Conservation (phyloP, 2,113 vertebrate species). For the Strix uralensis region DNA sequence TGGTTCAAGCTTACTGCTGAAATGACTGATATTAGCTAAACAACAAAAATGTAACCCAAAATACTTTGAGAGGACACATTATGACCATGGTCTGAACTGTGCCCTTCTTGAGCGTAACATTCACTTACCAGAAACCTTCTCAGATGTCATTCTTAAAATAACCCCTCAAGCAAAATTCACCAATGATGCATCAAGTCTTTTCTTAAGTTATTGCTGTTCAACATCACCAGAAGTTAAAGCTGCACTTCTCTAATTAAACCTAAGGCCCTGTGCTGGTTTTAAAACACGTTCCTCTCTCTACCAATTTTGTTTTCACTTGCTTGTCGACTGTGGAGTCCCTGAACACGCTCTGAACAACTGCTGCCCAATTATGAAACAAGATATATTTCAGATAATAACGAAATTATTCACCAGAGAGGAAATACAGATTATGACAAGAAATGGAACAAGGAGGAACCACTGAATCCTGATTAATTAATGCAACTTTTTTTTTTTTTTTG, state of each 20-base stretch:
- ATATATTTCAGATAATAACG: not conserved
- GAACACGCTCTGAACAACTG: not conserved
- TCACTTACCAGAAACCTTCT: no score
- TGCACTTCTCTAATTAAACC: not conserved
- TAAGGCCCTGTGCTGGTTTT: not conserved
- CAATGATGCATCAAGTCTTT: accelerated
- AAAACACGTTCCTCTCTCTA: not conserved
- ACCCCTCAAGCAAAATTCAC: not conserved
- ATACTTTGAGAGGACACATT: not conserved
- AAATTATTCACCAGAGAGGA: not conserved
- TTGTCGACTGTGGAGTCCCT: not conserved
- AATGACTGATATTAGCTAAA: no score
- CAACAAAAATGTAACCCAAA: accelerated
- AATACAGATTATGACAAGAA: not conserved
- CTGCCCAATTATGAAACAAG: not conserved
- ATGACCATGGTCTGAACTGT: accelerated
- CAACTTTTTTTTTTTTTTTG: conserved; percentile 13
- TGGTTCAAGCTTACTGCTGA: no score
- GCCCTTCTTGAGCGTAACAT: no score
- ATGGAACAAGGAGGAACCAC: not conserved
- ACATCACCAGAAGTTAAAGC: not conserved
- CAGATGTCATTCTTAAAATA: not conserved
- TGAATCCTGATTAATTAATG: conserved; percentile 55
- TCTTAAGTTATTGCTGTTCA: accelerated
- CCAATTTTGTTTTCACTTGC: not conserved